Conservation (phyloP, 1,140 invertebrate species). For the Grapholita molesta region DNA sequence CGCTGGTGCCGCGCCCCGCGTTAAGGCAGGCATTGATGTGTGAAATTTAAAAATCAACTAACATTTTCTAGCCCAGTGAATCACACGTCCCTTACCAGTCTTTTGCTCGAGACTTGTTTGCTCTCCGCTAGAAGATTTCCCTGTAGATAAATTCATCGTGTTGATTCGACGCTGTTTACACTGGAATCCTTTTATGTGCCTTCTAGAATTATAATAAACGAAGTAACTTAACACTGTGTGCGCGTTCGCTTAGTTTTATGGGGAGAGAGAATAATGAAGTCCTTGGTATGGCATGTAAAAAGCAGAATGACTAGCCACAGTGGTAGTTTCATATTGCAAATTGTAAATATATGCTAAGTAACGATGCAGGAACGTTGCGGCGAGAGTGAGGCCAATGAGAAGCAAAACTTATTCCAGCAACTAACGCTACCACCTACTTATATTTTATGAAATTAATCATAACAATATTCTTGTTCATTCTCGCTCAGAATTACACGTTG, state of each 20-base stretch:
- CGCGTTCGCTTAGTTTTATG: slow-evolving; percentile 17
- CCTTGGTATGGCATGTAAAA: neutral
- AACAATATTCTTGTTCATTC: neutral
- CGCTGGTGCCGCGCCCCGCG: slow-evolving; percentile 22
- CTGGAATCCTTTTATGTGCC: slow-evolving; percentile 55
- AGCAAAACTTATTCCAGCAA: neutral
- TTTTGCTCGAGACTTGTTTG: slow-evolving; percentile 59
- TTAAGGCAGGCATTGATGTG: slow-evolving; percentile 54
- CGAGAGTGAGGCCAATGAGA: neutral
- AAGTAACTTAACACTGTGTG: neutral
- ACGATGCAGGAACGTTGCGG: neutral
- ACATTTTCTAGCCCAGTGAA: slow-evolving; percentile 72
- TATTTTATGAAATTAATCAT: neutral
- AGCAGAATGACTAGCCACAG: neutral
- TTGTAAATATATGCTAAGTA: slow-evolving; percentile 17
- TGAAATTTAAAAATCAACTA: slow-evolving; percentile 76
- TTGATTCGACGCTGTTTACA: slow-evolving; percentile 67
- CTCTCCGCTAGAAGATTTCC: slow-evolving; percentile 60
- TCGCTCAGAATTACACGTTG: neutral
- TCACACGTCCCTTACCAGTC: slow-evolving; percentile 59
- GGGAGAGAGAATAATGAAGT: slow-evolving; percentile 13
- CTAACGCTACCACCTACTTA: neutral
- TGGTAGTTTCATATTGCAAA: slow-evolving; percentile 15
- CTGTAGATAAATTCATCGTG: slow-evolving; percentile 62
- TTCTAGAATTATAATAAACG: slow-evolving; percentile 22